Evolutionary conservation across 2,888 invertebrate species (phyloP), one percentile per base, ranked within the genome.

Genomic region (Rhagophthalmus giganteus): DNA sequence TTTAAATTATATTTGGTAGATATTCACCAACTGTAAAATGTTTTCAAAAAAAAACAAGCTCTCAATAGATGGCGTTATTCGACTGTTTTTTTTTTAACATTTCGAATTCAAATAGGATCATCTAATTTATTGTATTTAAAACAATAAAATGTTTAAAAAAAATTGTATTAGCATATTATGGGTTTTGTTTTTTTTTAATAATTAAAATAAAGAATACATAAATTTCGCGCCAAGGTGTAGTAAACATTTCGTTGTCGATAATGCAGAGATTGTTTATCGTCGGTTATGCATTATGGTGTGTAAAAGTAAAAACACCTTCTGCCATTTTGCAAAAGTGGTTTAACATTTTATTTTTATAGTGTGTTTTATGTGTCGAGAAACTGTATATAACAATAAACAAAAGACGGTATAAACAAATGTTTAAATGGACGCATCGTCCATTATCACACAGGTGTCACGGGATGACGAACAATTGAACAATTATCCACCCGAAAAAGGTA

Each of bases 371-470:
- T 59, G 56, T 57, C 32, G 42, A 49, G 49, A 55, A 54, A 50
- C 49, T 31, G 12, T 49, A 38, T 44, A 46, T 54, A 55, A 54
- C 55, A 55, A 54, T 62, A 65, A 62, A 60, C 49, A 57, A 57
- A 54, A 58, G 61, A 57, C 58, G 61, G 48, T 55, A 67, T 49
- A 69, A 78, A 75, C 81, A 80, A 83, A 85, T 85, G 85, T 83
- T 81, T 82, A 82, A 87, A 93, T 93, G 94, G 94, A 94, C 92
- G 92, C 91, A 87, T 90, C 94, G 90, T 94, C 94, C 89, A 94
- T 94, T 84, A 94, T 94, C 81, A 93, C 94, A 81, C 93, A 94
- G 87, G 94, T 94, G 85, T 90, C 90, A 83, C 88, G 93, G 84
- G 94, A 94, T 87, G 94, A 94, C 86, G 94, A 94, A 81, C 89